A percentile compares a stretch with the other conserved stretches of the same genome.
phyloP scores from a whole-genome alignment of 2,888 invertebrate genomes.

The Callimorpha dominula region DNA sequence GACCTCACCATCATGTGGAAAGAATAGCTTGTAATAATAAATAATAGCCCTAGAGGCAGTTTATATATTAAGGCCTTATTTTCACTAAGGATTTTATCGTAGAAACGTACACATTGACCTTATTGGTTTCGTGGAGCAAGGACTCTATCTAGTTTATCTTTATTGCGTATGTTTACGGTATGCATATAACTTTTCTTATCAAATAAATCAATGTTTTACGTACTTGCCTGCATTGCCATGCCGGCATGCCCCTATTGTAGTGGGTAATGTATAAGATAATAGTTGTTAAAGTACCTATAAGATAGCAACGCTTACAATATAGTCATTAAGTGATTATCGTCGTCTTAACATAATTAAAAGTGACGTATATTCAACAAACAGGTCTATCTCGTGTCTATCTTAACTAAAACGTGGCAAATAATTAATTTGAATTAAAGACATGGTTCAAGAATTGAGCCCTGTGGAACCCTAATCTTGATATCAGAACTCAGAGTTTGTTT shows the following conservation, averaged over 20 bases:
- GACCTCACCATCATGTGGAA: too few relatives aligned
- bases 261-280: too few relatives aligned
- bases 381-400: background rate
- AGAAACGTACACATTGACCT: background rate
- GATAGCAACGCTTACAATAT: background rate
- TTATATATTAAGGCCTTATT: background rate
- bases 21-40: background rate
- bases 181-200: background rate
- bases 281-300: background rate
- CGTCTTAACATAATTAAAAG: background rate
- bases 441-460: background rate
- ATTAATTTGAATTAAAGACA: background rate
- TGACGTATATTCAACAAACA: background rate
- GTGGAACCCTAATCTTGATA: background rate
- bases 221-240: background rate
- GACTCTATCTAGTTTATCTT: background rate
- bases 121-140: background rate
- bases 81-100: background rate
- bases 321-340: background rate
- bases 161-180: background rate
- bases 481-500: background rate
- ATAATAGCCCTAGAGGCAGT: background rate
- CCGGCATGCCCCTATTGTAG: too few relatives aligned
- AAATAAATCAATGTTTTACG: background rate
- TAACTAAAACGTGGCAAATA: background rate